Percentiles rank a stretch among this genome's conserved stretches.
Evolutionary conservation across 1,140 invertebrate species (phyloP).

Genomic region (Leptonema lineaticorne): DNA sequence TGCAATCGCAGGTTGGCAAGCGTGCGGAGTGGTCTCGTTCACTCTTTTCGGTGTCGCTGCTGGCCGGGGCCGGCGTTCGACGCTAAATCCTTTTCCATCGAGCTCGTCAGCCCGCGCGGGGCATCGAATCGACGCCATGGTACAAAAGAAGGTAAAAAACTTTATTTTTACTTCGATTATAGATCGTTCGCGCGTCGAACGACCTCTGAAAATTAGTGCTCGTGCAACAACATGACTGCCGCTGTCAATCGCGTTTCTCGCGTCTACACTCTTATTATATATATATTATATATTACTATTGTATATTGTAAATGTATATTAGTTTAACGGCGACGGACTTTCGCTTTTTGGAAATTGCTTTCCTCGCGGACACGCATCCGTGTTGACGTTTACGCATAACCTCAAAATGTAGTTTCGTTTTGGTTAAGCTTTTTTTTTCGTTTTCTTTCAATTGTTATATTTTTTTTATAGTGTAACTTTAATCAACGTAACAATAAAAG

Average conservation of each 20-base stretch:
- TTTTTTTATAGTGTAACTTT: no score
- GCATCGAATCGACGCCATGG: constrained; percentile 14
- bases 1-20: not conserved
- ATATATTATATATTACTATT: not conserved
- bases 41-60: not conserved
- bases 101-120: not conserved
- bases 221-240: not conserved
- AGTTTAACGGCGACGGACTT: not conserved
- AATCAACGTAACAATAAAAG: no score
- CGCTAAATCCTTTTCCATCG: not conserved
- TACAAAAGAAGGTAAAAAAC: constrained; percentile 20
- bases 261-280: not conserved
- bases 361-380: no score
- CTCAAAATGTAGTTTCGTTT: no score
- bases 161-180: not conserved
- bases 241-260: not conserved
- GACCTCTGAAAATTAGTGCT: not conserved
- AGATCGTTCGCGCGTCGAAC: not conserved
- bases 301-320: not conserved
- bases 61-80: not conserved
- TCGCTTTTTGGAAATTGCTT: no score
- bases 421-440: no score
- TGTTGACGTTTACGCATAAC: no score
- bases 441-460: no score
- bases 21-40: not conserved